A percentile compares a stretch with the other conserved stretches of the same genome.
Conservation (phyloP, 1,140 invertebrate species). For the Drosophila nebulosa region DNA sequence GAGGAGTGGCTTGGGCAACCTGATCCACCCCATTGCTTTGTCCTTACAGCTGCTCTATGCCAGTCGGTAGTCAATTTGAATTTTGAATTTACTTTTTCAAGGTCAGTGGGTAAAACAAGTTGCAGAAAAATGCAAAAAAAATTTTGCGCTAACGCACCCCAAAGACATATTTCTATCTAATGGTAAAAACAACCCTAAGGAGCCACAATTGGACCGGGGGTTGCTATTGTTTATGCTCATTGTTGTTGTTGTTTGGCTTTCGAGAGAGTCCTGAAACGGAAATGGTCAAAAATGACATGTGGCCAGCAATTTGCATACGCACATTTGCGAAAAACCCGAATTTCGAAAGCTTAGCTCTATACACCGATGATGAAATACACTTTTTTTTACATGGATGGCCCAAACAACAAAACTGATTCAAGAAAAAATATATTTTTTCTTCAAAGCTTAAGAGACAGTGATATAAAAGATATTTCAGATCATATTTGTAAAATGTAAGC, state of each 20-base stretch:
- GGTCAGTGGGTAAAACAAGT: constrained; percentile 80
- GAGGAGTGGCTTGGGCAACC: constrained; percentile 27
- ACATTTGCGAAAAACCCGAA: constrained; percentile 40
- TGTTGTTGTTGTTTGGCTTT: constrained; percentile 34
- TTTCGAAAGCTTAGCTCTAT: not conserved
- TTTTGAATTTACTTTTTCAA: constrained; percentile 68
- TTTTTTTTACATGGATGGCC: not conserved
- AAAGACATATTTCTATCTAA: not conserved
- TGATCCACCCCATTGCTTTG: constrained; percentile 42
- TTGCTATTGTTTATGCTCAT: constrained; percentile 54
- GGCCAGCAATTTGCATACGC: constrained; percentile 73
- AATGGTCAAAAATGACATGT: constrained; percentile 77
- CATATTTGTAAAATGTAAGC: too few relatives aligned
- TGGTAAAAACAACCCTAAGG: constrained; percentile 45
- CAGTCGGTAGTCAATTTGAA: constrained; percentile 49
- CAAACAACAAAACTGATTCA: not conserved
- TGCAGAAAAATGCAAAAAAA: constrained; percentile 50
- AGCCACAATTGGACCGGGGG: constrained; percentile 24
- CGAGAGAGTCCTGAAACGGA: constrained; percentile 39
- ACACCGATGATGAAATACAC: not conserved
- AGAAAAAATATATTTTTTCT: too few relatives aligned
- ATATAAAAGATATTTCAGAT: too few relatives aligned
- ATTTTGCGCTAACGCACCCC: constrained; percentile 21
- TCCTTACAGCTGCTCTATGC: constrained; percentile 55
- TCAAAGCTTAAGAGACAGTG: too few relatives aligned